Percentiles rank a stretch among this genome's conserved stretches.
Evolutionary conservation across 2,797 vertebrate genomes (phyloP).

Genomic region (Gadopsis bispinosus): DNA sequence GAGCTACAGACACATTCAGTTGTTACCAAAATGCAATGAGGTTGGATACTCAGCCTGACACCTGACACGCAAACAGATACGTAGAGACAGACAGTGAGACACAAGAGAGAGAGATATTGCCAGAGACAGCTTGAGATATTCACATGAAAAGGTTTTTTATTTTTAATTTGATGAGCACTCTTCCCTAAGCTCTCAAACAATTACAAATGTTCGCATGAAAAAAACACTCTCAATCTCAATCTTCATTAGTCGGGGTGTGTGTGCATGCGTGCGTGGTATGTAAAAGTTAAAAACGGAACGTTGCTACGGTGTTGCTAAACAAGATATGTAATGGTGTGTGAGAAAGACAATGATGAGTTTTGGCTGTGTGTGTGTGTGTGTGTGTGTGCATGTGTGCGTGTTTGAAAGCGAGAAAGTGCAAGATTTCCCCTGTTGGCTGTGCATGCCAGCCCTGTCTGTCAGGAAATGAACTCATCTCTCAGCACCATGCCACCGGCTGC

Average conservation of each 20-base stretch:
- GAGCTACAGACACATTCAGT: neutral
- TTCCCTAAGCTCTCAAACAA: constrained; percentile 2
- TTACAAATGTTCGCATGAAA: constrained; percentile 2
- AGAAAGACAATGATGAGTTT: constrained; percentile 27
- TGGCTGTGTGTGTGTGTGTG: neutral
- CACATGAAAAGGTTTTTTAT: neutral
- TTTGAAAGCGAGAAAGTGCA: neutral
- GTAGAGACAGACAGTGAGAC: neutral
- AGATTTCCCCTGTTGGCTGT: constrained; percentile 45
- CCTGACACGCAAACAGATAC: neutral
- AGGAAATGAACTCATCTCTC: constrained; percentile 62
- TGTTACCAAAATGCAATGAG: neutral
- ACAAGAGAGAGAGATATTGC: neutral
- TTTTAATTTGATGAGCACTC: neutral
- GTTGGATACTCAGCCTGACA: neutral
- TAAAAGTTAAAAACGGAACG: neutral
- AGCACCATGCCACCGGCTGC: constrained; percentile 55
- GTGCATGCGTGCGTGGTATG: neutral
- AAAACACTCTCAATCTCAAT: neutral
- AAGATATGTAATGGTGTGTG: constrained; percentile 51
- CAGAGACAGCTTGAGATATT: neutral
- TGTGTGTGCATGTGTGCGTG: constrained; percentile 16
- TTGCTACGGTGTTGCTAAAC: neutral
- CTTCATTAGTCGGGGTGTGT: neutral
- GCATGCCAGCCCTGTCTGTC: constrained; percentile 52